phyloP scores from a whole-genome alignment of 2,888 invertebrate species.

The Zaprionus lineosus region DNA sequence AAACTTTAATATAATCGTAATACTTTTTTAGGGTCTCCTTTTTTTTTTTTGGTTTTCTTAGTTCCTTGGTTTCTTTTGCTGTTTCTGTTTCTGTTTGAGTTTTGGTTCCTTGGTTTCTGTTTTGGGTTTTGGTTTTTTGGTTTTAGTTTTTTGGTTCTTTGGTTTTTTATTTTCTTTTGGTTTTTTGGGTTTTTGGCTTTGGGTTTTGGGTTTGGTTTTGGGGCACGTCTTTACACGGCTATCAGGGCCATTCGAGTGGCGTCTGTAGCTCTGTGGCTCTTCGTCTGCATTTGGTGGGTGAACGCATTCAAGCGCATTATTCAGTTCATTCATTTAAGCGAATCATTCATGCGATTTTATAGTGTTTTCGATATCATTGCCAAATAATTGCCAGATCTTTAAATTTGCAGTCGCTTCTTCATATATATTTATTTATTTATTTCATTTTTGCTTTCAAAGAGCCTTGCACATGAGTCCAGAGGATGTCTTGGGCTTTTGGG shows the following conservation, averaged over 20 bases:
- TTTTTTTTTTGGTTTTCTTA: background rate
- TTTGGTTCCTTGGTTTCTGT: conserved; percentile 9
- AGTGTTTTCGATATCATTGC: conserved; percentile 28
- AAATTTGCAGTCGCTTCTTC: conserved; percentile 13
- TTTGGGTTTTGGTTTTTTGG: conserved; percentile 12
- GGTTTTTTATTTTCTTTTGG: too few species aligned
- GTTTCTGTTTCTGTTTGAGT: conserved; percentile 3
- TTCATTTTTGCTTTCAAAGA: too few species aligned
- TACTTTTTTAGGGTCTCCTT: conserved; percentile 7
- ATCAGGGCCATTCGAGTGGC: conserved; percentile 20
- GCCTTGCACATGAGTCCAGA: too few species aligned
- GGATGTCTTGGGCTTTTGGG: background rate
- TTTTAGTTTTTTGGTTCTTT: conserved; percentile 7
- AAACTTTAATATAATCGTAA: conserved; percentile 21
- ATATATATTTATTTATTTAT: conserved; percentile 3
- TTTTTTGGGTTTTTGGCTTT: conserved; percentile 13
- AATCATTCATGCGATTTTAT: conserved; percentile 53
- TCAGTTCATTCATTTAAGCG: conserved; percentile 55
- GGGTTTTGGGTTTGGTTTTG: conserved; percentile 3
- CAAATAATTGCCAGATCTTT: conserved; percentile 34
- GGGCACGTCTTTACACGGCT: conserved; percentile 27
- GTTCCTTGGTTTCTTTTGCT: conserved; percentile 3
- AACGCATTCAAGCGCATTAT: conserved; percentile 62
- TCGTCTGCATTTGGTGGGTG: conserved; percentile 30
- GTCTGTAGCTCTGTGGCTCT: conserved; percentile 4